Conservation (phyloP, 92 coral and sea anemone species). For the Epizoanthus fatuus region DNA sequence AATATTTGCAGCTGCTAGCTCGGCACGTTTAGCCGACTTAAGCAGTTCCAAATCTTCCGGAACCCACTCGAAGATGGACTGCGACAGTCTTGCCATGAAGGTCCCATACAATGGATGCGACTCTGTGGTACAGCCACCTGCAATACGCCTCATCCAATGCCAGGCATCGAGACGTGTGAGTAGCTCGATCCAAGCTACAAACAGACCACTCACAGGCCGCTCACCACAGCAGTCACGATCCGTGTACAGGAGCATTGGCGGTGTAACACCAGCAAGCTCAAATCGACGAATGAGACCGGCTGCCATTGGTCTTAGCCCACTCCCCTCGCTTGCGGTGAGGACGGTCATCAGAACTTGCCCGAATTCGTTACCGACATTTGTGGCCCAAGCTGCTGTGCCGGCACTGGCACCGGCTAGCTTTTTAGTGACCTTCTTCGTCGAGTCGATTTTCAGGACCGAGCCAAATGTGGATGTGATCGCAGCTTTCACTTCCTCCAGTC, state of each 20-base stretch:
- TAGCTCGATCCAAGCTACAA: constrained; percentile 48
- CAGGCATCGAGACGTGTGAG: constrained; percentile 54
- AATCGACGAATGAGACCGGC: constrained; percentile 60
- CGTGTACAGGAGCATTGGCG: constrained; percentile 60
- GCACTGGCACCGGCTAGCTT: constrained; percentile 67
- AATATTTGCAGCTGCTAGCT: constrained; percentile 13
- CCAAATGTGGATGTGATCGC: constrained; percentile 52
- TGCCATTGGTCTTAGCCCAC: constrained; percentile 65
- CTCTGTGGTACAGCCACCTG: constrained; percentile 62
- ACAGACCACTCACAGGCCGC: constrained; percentile 42
- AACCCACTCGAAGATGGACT: constrained; percentile 57
- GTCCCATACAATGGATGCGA: constrained; percentile 73
- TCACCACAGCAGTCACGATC: constrained; percentile 78
- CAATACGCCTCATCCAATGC: constrained; percentile 66
- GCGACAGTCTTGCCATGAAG: constrained; percentile 60
- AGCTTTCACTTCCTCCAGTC: constrained; percentile 64
- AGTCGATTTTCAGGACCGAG: constrained; percentile 49
- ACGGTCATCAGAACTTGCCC: constrained; percentile 74
- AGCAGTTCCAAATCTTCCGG: constrained; percentile 50
- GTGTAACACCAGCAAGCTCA: constrained; percentile 53
- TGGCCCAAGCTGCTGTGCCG: constrained; percentile 76
- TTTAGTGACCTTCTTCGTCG: constrained; percentile 64
- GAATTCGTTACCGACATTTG: constrained; percentile 70
- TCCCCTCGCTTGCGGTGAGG: constrained; percentile 68
- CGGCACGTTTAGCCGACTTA: constrained; percentile 31